Percentiles rank a stretch among this genome's conserved stretches.
phyloP scores from a whole-genome alignment of 2,113 vertebrate genomes.

The Oophaga pumilio region DNA sequence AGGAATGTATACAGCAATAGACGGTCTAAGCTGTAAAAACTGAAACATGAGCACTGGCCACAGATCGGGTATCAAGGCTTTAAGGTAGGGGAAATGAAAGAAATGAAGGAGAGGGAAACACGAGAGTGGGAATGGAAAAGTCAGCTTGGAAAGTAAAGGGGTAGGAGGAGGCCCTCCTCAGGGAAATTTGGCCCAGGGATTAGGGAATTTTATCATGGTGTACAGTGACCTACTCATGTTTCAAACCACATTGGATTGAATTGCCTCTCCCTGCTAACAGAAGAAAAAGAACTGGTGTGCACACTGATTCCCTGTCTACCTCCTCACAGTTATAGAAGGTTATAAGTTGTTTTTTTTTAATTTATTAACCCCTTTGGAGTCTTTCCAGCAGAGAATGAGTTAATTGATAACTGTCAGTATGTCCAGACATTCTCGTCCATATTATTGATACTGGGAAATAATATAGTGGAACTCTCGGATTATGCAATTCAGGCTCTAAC shows the following conservation, averaged over 20 bases:
- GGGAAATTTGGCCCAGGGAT: conserved; percentile 95
- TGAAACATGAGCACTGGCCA: conserved; percentile 88
- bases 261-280: conserved; percentile 86
- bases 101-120: conserved; percentile 76
- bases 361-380: conserved; percentile 28
- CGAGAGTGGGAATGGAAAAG: conserved; percentile 86
- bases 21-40: conserved; percentile 99
- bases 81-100: conserved; percentile 96
- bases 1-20: conserved; percentile 98
- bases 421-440: not conserved
- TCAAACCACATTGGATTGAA: conserved; percentile 83
- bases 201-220: conserved; percentile 98
- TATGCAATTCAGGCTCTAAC: not conserved
- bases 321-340: conserved; percentile 69
- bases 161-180: conserved; percentile 82
- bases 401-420: not conserved
- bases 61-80: conserved; percentile 97
- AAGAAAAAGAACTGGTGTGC: conserved; percentile 81
- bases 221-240: conserved; percentile 98
- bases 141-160: conserved; percentile 85
- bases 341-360: conserved; percentile 59
- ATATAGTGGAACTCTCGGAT: not conserved
- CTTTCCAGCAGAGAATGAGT: not conserved
- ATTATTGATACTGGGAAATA: not conserved
- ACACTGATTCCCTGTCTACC: conserved; percentile 71